Conservation (phyloP, 2,113 vertebrate genomes). For the Xerus inauris region DNA sequence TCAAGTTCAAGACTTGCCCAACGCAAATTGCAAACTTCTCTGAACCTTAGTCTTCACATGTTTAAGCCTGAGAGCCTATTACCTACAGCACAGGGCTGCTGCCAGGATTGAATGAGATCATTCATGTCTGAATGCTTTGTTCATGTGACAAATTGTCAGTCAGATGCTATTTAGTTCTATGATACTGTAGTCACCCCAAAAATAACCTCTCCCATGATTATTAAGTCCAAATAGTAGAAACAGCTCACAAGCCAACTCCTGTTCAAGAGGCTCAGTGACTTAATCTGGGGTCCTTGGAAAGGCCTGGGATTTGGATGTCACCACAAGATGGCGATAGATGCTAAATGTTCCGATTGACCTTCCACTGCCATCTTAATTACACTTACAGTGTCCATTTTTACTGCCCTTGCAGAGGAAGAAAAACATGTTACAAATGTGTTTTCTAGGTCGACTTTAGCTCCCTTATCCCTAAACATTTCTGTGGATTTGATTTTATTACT, state of each 20-base stretch:
- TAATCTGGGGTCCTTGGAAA: background rate
- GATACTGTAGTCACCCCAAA: background rate
- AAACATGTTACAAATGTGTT: background rate
- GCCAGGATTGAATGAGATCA: background rate
- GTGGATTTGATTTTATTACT: background rate
- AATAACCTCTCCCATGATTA: background rate
- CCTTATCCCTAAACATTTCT: background rate
- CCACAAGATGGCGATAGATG: constrained; percentile 81
- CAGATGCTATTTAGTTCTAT: background rate
- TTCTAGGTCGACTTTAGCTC: background rate
- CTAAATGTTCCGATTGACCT: background rate
- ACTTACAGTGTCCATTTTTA: background rate
- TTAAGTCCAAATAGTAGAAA: background rate
- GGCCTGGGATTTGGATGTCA: background rate
- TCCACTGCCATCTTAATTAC: background rate
- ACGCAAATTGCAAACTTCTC: background rate
- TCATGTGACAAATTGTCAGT: background rate
- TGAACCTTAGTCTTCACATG: background rate
- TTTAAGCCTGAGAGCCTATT: background rate
- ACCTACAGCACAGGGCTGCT: background rate
- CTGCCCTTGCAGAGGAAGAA: background rate
- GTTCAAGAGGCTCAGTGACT: background rate
- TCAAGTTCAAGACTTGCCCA: background rate
- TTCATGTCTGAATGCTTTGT: background rate
- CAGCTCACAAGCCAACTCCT: background rate